Percentiles rank a stretch among this genome's conserved stretches.
These are phyloP conservation scores for Struthio camelus DNA, from an alignment of 2,113 vertebrate genomes.

Conservation along the genomic window DNA sequence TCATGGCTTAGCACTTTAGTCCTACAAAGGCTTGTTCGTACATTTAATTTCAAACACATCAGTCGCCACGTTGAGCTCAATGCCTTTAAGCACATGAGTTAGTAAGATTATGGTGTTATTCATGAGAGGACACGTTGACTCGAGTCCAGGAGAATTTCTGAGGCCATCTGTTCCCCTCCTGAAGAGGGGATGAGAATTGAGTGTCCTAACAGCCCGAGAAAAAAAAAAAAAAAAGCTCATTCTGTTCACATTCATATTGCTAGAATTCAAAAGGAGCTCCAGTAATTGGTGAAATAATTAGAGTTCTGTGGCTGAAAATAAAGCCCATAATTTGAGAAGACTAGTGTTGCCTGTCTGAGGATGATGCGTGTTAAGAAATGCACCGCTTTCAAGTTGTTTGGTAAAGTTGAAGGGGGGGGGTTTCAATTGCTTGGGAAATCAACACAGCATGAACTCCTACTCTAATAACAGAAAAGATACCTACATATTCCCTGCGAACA, in stretches of 20 bases:
- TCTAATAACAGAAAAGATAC: background rate
- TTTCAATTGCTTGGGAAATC: background rate
- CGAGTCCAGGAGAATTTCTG: background rate
- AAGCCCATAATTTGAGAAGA: background rate
- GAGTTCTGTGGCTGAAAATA: background rate
- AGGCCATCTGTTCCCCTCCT: background rate
- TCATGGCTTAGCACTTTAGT: background rate
- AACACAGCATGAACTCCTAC: background rate
- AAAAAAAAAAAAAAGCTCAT: background rate
- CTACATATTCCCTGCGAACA: background rate
- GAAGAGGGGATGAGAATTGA: background rate
- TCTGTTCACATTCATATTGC: background rate
- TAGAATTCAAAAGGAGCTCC: background rate
- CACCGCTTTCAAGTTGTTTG: background rate
- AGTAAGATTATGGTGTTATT: background rate
- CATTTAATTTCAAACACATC: background rate
- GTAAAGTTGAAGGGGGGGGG: background rate
- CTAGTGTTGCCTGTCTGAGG: background rate
- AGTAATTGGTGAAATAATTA: background rate
- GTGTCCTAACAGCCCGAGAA: background rate
- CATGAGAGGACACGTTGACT: background rate
- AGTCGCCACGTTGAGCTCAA: background rate
- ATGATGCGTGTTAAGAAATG: background rate
- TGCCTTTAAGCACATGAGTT: background rate
- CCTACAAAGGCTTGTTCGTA: background rate